Evolutionary conservation across 2,888 invertebrate genomes (phyloP), one percentile per base, ranked within the genome.

Genomic region (Apamea sordens): DNA sequence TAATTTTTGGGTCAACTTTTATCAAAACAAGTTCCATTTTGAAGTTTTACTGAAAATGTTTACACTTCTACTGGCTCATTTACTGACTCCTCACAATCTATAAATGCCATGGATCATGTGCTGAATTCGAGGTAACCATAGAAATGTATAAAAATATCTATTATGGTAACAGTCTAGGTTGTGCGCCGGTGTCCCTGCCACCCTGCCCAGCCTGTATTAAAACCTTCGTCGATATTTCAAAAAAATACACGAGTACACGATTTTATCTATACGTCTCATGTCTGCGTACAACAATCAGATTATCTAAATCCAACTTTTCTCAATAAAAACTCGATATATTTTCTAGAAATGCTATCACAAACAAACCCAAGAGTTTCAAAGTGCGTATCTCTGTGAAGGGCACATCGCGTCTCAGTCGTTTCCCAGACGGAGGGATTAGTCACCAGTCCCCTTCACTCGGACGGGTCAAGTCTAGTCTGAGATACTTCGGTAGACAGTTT

Each of bases 371-470:
- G 67, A 84, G 41, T 64, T 70, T 41, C 4, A n/a, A 50, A 70
- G 83, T 69, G 69, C 59, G 84, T 61, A 28, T 84, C 69, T 73
- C 59, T 61, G 32, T 69, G 79, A 84, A 82, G 79, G 73, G 84
- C 84, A 71, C 50, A 10, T 36, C 59, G 41, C 53, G 32, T 18
- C 53, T 15, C 72, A 10, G 15, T 73, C 44, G 69, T 73, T 50
- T 61, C 21, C 61, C 85, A 81, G 82, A 81, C 84, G 68, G 71
- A 64, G 77, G 82, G 84, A 77, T 85, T 77, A 81, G 68, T 61
- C 53, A 65, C 63, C 10, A 59, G 73, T 64, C 65, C 63, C n/a
- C 21, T 56, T 15, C 56, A 44, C 50, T 41, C 41, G 71, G 68
- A n/a, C 70, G 41, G 79, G 76, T 70, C 86, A 61, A 32, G 68